A percentile compares a stretch with the other conserved stretches of the same genome.
These are phyloP conservation scores for Oreortyx pictus DNA, from an alignment of 2,797 vertebrate genomes.

Conservation along the genomic window DNA sequence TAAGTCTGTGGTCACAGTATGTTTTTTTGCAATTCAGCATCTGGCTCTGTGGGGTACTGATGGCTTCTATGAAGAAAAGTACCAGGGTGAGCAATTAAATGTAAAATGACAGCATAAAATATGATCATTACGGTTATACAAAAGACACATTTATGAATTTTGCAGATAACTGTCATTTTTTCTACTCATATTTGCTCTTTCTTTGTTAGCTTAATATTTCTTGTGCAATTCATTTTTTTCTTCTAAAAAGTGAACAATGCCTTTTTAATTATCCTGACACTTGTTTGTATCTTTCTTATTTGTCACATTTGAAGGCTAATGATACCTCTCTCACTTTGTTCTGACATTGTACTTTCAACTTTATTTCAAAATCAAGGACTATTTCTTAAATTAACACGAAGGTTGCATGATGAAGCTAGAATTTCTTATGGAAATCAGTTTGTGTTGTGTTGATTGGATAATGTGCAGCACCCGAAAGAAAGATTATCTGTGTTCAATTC, in stretches of 20 bases:
- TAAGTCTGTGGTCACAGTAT: slow-evolving; percentile 87
- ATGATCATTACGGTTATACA: slow-evolving; percentile 91
- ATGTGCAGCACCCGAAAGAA: slow-evolving; percentile 62
- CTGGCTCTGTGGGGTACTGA: slow-evolving; percentile 88
- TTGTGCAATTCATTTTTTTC: slow-evolving; percentile 79
- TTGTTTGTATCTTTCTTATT: slow-evolving; percentile 81
- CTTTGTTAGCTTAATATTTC: slow-evolving; percentile 88
- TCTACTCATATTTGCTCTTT: slow-evolving; percentile 84
- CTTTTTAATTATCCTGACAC: slow-evolving; percentile 82
- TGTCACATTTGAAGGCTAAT: slow-evolving; percentile 78
- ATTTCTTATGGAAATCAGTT: slow-evolving; percentile 72
- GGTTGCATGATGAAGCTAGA: slow-evolving; percentile 66
- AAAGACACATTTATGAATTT: slow-evolving; percentile 93
- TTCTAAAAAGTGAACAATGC: slow-evolving; percentile 79
- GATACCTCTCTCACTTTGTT: slow-evolving; percentile 75
- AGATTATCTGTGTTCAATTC: slow-evolving; percentile 56
- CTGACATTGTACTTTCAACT: slow-evolving; percentile 74
- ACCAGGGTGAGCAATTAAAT: slow-evolving; percentile 93
- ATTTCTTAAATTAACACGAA: slow-evolving; percentile 66
- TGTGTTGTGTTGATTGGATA: slow-evolving; percentile 60
- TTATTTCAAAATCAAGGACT: slow-evolving; percentile 74
- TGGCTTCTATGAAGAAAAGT: slow-evolving; percentile 90
- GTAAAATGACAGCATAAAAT: slow-evolving; percentile 94
- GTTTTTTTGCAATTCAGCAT: slow-evolving; percentile 87
- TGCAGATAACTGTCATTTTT: slow-evolving; percentile 91